phyloP scores from a whole-genome alignment of 2,888 invertebrate genomes.

The Cheilosia impressa region DNA sequence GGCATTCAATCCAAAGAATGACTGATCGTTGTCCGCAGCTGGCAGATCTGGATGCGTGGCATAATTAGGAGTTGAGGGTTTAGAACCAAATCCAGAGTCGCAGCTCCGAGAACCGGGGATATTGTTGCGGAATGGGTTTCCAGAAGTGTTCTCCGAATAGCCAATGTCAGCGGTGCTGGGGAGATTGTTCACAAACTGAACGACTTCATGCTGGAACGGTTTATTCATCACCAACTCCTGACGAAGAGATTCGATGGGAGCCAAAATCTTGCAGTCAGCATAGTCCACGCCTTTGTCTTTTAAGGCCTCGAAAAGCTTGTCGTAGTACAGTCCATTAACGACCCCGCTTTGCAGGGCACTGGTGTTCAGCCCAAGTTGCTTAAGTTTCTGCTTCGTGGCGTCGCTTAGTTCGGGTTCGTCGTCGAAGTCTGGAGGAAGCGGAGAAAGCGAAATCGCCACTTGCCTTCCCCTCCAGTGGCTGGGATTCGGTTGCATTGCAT shows the following conservation, averaged over 20 bases:
- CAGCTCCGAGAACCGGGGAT: conserved; percentile 80
- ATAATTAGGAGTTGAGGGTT: conserved; percentile 81
- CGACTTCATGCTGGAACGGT: conserved; percentile 85
- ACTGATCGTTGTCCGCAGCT: conserved; percentile 46
- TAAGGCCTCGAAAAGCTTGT: conserved; percentile 85
- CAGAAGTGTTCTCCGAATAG: conserved; percentile 36
- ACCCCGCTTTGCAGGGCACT: conserved; percentile 86
- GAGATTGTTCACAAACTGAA: conserved; percentile 84
- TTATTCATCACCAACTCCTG: conserved; percentile 85
- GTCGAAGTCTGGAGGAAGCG: conserved; percentile 80
- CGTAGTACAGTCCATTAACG: conserved; percentile 86
- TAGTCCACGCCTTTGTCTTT: conserved; percentile 85
- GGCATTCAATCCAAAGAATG: conserved; percentile 76
- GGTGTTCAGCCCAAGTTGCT: conserved; percentile 85
- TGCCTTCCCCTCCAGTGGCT: conserved; percentile 66
- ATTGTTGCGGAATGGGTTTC: conserved; percentile 50
- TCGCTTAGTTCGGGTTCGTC: conserved; percentile 84
- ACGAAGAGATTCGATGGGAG: conserved; percentile 85
- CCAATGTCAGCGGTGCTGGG: conserved; percentile 75
- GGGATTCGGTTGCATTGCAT: conserved; percentile 77
- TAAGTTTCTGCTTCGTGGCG: conserved; percentile 84
- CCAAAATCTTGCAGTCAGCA: conserved; percentile 85
- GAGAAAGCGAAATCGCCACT: conserved; percentile 62
- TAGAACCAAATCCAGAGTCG: conserved; percentile 83
- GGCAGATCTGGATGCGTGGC: conserved; percentile 74